Base-by-base conservation (phyloP, 2,888 invertebrate species). In the Leptopilina drosophilae region DNA sequence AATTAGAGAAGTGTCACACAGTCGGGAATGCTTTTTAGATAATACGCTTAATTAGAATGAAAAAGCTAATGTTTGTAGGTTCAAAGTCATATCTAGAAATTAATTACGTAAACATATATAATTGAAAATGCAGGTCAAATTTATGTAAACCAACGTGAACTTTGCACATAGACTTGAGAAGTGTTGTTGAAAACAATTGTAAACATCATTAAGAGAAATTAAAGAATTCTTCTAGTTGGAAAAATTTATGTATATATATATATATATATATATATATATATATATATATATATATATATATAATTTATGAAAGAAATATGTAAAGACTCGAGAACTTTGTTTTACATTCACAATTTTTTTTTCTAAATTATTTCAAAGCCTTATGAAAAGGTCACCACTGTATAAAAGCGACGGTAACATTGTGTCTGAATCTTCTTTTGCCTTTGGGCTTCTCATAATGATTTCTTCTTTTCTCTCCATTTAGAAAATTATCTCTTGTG, bases 401-500 rank as follows among this genome's bases (percentile, higher is more conserved):
- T 8, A 20, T 20, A 40, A 9, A 65, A n/a, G 65, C 7, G n/a
- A 6, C n/a, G 33, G 46, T 11, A 65, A 65, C 5, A 40, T 65
- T 40, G 65, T 12, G 33, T 33, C 15, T 46, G 15, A 46, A 67
- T 67, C 15, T 40, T 15, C 15, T 5, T 15, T 15, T 15, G 66
- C 66, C 66, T 46, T 11, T 20, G 11, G 42, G 66, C 66, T 46
- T 67, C 46, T 15, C 11, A 46, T 66, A 42, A 66, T 66, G 66
- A 66, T 67, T 67, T 67, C 15, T 4, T 15, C 15, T 15, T 11
- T 67, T 67, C 5, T 67, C 11, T 15, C 42, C n/a, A 67, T 46
- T 67, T 46, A 15, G 42, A 67, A 67, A 46, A 67, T 67, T 67
- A 67, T 67, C 11, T 67, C n/a, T 65, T 67, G 6, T 67, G 9